These are phyloP conservation scores for Carcharodon carcharias DNA, from an alignment of 2,797 vertebrate genomes.

Conservation along the genomic window DNA sequence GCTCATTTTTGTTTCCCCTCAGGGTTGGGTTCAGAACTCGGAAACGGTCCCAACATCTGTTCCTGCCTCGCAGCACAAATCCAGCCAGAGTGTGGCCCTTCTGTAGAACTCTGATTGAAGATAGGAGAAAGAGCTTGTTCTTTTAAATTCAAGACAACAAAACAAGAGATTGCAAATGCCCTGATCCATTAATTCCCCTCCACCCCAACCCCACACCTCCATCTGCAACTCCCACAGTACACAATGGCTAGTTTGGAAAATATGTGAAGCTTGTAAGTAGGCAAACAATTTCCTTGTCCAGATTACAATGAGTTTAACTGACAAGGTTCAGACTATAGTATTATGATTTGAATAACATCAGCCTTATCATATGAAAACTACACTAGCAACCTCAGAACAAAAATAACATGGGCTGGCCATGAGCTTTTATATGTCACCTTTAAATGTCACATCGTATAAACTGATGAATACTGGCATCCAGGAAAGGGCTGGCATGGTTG, in stretches of 20 bases:
- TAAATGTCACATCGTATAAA: background rate
- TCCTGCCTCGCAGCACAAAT: background rate
- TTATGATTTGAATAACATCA: background rate
- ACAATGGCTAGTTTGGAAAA: background rate
- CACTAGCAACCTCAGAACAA: background rate
- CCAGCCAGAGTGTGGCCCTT: too few relatives aligned
- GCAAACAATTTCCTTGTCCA: background rate
- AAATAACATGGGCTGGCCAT: background rate
- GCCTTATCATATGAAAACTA: background rate
- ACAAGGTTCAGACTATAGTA: background rate
- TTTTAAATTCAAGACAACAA: background rate
- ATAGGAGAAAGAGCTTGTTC: background rate
- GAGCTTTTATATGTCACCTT: background rate
- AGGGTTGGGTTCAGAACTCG: background rate
- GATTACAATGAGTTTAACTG: background rate
- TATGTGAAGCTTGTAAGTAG: background rate
- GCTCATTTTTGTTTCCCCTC: background rate
- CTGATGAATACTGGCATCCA: background rate
- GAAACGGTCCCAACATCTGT: background rate
- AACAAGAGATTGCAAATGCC: background rate
- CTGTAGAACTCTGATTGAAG: background rate
- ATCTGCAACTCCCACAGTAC: background rate
- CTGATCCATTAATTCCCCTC: background rate
- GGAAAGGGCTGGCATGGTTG: background rate
- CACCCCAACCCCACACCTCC: background rate